Base-by-base conservation (phyloP, 2,797 vertebrate genomes). In the Phoeniculus purpureus region DNA sequence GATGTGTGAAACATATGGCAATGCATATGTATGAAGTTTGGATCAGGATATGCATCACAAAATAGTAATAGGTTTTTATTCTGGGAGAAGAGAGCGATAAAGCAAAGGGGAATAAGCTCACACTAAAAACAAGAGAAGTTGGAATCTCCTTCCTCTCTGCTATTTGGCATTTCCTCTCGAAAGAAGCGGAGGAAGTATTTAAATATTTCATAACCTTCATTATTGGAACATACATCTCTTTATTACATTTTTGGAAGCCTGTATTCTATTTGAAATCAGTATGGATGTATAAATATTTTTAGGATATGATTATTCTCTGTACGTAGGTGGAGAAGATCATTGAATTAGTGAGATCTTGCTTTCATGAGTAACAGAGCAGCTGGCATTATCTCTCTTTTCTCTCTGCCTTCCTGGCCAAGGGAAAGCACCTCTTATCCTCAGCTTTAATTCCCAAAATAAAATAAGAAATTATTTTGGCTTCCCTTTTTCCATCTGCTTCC, bases 21-120 rank as follows among this genome's bases (percentile, higher is more conserved):
- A 95, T 97, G 78, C 96, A 97, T 97, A 98, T 97, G 97, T 87
- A 97, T 96, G 88, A 95, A 94, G 87, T 96, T 95, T 96, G 96
- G 93, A 96, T 95, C 94, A 95, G 94, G 82, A 65, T 96, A 95
- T 85, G 92, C 93, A 94, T 96, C 96, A 96, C 96, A 96, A 96
- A 85, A 95, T 91, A 95, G 93, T 76, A 91, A 92, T 78, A 92
- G 93, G 40, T 85, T 95, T 96, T 94, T 95, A 94, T 96, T 95
- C 78, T 85, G 83, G 92, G 93, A 96, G 84, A 94, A 94, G 86
- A 86, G 60, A 93, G 89, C 89, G 95, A 94, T 94, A 87, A 94
- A 92, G 86, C 93, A 94, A 90, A 96, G 91, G 89, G 79, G 92
- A 93, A 92, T 94, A 93, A 94, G 62, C 85, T 96, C 85, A 94